Evolutionary conservation across 2,113 vertebrate genomes (phyloP).

Genomic region (Tetrao urogallus): DNA sequence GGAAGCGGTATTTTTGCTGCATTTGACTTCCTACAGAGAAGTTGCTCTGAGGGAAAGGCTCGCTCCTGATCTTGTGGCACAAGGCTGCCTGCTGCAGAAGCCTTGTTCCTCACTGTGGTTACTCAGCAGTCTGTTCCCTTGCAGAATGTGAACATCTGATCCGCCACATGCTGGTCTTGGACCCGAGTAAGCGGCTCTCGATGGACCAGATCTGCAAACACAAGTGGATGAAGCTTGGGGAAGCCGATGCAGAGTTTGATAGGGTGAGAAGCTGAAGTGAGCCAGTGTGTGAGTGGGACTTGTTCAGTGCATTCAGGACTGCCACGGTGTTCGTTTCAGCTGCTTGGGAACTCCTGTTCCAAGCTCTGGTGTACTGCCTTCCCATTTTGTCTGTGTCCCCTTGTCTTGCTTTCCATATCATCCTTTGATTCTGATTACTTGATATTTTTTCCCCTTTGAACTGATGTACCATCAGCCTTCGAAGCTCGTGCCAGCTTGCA

Average conservation of each 20-base stretch:
- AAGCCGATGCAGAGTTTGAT: conserved; percentile 92
- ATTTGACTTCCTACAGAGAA: fast-evolving
- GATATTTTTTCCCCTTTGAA: background rate
- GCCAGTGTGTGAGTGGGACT: fast-evolving
- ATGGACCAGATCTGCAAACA: conserved; percentile 99
- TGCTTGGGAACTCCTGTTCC: fast-evolving
- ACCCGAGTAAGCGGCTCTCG: conserved; percentile 91
- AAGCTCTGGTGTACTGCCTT: background rate
- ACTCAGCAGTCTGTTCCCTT: background rate
- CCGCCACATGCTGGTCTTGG: conserved; percentile 97
- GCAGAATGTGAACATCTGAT: conserved; percentile 98
- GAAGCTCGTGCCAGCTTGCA: background rate
- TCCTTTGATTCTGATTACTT: fast-evolving
- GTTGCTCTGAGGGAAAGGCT: background rate
- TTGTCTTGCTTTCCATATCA: background rate
- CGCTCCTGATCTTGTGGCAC: fast-evolving
- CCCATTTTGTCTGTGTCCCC: background rate
- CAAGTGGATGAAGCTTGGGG: conserved; percentile 99
- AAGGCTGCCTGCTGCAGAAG: background rate
- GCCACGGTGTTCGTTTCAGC: background rate
- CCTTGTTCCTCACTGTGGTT: fast-evolving
- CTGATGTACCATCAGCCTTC: background rate
- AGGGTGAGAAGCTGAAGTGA: conserved; percentile 80
- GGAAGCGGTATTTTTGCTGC: fast-evolving
- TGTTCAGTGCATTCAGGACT: background rate